phyloP scores from a whole-genome alignment of 2,113 vertebrate species.

The Hepsetus odoe region DNA sequence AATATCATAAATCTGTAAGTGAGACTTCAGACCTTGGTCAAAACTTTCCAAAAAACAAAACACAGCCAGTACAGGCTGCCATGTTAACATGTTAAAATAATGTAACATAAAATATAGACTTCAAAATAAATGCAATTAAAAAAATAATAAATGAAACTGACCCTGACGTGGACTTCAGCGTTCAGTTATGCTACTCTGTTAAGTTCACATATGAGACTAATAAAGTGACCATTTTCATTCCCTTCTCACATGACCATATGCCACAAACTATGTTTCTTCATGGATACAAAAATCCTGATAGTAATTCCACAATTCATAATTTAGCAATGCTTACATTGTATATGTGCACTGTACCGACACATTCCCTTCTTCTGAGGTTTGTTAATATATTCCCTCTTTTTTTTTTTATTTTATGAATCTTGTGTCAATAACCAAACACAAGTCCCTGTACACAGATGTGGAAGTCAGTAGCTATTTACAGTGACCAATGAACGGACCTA shows the following conservation, averaged over 20 bases:
- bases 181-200: constrained; percentile 40
- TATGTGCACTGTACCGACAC: constrained; percentile 4
- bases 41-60: neutral
- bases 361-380: neutral
- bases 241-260: constrained; percentile 34
- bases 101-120: constrained; percentile 47
- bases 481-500: constrained; percentile 57
- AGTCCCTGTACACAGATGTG: constrained; percentile 14
- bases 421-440: constrained; percentile 10
- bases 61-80: constrained; percentile 56
- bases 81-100: constrained; percentile 58
- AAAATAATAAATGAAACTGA: constrained; percentile 49
- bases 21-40: constrained; percentile 21
- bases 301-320: constrained; percentile 4
- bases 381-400: neutral
- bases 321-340: neutral
- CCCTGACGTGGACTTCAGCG: constrained; percentile 49
- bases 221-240: constrained; percentile 65
- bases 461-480: constrained; percentile 60
- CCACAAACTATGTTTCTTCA: neutral
- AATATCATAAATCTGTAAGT: constrained; percentile 32
- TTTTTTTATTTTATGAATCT: constrained; percentile 2
- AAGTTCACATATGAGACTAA: constrained; percentile 57
- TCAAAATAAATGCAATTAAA: no score
- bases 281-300: constrained; percentile 33